Conservation (phyloP, 2,113 vertebrate species). For the Hippolais icterina region DNA sequence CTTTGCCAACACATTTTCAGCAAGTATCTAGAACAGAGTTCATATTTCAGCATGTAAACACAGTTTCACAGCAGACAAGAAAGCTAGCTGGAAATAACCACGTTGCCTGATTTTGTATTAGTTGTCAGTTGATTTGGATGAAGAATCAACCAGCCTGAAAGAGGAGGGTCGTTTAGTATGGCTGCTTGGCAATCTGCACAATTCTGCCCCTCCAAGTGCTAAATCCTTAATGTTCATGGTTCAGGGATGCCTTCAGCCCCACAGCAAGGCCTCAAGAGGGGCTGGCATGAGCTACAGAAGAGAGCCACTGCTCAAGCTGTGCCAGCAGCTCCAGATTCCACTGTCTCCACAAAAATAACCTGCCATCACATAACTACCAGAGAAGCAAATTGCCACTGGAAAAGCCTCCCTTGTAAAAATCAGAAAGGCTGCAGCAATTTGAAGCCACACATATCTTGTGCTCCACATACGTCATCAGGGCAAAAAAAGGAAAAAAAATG, state of each 20-base stretch:
- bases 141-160: background rate
- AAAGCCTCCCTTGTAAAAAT: background rate
- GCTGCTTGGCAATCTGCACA: background rate
- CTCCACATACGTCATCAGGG: background rate
- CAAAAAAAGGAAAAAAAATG: background rate
- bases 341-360: background rate
- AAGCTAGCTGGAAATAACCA: background rate
- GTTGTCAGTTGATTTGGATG: background rate
- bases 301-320: background rate
- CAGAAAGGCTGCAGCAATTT: background rate
- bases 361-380: background rate
- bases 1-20: background rate
- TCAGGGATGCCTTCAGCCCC: background rate
- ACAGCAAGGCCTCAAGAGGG: background rate
- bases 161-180: background rate
- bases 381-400: background rate
- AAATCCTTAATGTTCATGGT: background rate
- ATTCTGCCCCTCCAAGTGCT: background rate
- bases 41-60: background rate
- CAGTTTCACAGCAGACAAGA: background rate
- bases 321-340: background rate
- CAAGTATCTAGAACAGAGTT: background rate
- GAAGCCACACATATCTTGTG: background rate
- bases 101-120: background rate
- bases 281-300: background rate